These are phyloP conservation scores for Dermochelys coriacea DNA, from an alignment of 2,797 vertebrate genomes.

Conservation along the genomic window DNA sequence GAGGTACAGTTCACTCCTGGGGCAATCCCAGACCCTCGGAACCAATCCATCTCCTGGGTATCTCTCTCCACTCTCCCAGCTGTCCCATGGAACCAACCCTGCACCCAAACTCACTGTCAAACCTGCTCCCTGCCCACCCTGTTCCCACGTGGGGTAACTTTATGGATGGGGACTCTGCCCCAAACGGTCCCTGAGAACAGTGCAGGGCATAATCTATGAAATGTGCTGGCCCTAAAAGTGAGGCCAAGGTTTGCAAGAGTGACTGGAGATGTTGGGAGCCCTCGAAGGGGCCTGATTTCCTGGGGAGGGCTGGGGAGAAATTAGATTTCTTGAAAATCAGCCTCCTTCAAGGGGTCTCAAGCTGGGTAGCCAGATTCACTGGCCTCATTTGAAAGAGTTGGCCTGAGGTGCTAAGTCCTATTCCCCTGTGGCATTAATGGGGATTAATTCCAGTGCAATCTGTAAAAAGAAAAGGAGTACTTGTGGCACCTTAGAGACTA, in stretches of 20 bases:
- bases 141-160: background rate
- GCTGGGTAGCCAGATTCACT: background rate
- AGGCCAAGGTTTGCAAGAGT: background rate
- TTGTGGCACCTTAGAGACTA: too few species aligned
- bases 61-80: too few species aligned
- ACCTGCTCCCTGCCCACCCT: background rate
- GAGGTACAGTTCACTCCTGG: background rate
- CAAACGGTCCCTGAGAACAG: background rate
- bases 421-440: background rate
- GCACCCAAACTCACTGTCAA: too few species aligned
- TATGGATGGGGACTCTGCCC: background rate
- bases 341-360: background rate
- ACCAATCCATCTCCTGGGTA: background rate
- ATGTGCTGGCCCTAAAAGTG: background rate
- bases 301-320: background rate
- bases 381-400: accelerated
- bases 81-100: background rate
- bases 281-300: background rate
- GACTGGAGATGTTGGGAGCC: background rate
- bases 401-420: accelerated
- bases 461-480: too few species aligned
- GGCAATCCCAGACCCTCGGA: background rate
- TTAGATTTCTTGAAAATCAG: too few species aligned
- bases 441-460: background rate
- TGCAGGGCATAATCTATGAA: too few species aligned